Evolutionary conservation across 1,140 invertebrate genomes (phyloP), one percentile per base, ranked within the genome.

Genomic region (Drosophila sechellia): DNA sequence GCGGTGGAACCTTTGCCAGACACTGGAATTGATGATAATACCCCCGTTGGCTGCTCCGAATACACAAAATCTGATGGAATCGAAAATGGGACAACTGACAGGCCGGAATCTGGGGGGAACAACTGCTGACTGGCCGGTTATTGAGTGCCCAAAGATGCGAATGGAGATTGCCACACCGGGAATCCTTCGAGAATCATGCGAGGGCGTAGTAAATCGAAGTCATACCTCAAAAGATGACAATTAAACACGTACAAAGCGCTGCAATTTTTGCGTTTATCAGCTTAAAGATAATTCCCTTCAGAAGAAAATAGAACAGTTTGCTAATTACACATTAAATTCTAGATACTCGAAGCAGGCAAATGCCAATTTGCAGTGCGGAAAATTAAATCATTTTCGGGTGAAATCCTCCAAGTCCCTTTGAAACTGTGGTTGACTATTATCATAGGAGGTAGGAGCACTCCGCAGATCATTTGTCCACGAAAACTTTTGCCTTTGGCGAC

Each of bases 101-200:
- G 55, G 42, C n/a, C 31, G 34, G 22, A 53, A 27, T 58, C n/a
- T 6, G 34, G 27, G 12, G 13, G 37, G 5, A 15, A 22, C 15
- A 63, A 63, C 55, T 60, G 60, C 60, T 68, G 64, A 68, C 64
- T 65, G 64, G 59, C n/a, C 20, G 64, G 50, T 50, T 64, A 35
- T 17, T 42, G 27, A 56, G 39, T 15, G 35, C 10, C 49, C 27
- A 22, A 39, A 20, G 27, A 25, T 15, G 54, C n/a, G 12, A 57
- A 39, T n/a, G 15, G 13, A 2, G 59, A 63, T 43, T 43, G 42
- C 13, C 37, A 3, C 22, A 27, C 10, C 13, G 22, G 0, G 10
- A 27, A 31, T n/a, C 25, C 22, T 8, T 27, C 22, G 25, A 13
- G 12, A 12, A 3, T 10, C 6, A 8, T 10, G 31, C 31, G 8